Evolutionary conservation across 2,888 invertebrate species (phyloP).

Genomic region (Xestia xanthographa): DNA sequence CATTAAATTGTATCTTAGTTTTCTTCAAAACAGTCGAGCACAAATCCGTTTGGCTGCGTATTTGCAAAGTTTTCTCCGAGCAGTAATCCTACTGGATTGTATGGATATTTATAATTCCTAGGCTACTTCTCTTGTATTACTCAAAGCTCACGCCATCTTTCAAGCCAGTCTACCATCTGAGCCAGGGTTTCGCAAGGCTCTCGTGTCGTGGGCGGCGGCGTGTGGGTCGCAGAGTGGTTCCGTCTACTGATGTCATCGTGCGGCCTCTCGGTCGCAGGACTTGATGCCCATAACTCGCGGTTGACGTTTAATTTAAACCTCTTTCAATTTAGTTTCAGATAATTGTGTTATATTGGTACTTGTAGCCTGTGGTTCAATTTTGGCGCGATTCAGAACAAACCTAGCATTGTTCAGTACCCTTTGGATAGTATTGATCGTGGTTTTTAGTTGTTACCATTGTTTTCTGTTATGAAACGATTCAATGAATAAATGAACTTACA

Average conservation of each 20-base stretch:
- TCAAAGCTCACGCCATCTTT: constrained; percentile 58
- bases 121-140: constrained; percentile 17
- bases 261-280: constrained; percentile 69
- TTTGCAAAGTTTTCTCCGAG: neutral
- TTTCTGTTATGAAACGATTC: constrained; percentile 9
- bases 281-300: constrained; percentile 63
- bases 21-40: neutral
- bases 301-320: constrained; percentile 48
- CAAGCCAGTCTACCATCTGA: constrained; percentile 54
- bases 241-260: constrained; percentile 87
- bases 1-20: neutral
- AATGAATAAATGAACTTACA: constrained; percentile 7
- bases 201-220: constrained; percentile 81
- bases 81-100: neutral
- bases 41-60: neutral
- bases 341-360: constrained; percentile 11
- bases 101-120: neutral
- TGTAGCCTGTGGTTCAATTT: neutral
- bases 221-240: constrained; percentile 85
- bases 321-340: constrained; percentile 37
- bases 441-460: neutral
- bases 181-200: constrained; percentile 85
- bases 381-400: neutral
- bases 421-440: neutral
- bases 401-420: neutral